These are phyloP conservation scores for Babyrousa celebensis DNA, from an alignment of 2,797 vertebrate species.

Conservation along the genomic window DNA sequence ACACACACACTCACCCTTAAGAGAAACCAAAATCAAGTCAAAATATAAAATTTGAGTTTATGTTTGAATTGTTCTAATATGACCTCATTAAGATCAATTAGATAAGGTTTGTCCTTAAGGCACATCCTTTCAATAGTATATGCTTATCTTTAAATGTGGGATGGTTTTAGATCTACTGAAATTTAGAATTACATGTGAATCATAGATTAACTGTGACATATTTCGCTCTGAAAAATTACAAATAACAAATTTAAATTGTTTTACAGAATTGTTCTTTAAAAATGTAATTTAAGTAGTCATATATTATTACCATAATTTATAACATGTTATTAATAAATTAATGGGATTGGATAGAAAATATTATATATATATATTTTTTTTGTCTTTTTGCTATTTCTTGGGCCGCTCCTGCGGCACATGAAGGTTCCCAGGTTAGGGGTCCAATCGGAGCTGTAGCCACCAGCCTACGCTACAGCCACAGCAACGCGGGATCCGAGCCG, in stretches of 20 bases:
- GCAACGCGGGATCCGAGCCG: too few relatives aligned
- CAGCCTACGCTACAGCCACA: too few relatives aligned
- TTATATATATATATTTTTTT: too few relatives aligned
- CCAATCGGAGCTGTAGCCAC: too few relatives aligned
- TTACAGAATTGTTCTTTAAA: not conserved
- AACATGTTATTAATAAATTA: not conserved
- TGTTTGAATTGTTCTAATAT: not conserved
- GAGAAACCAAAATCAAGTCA: conserved; percentile 9
- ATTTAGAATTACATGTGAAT: conserved; percentile 4
- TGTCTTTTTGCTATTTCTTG: too few relatives aligned
- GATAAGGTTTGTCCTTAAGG: not conserved
- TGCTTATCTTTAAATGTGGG: conserved; percentile 6
- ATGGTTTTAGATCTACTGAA: conserved; percentile 3
- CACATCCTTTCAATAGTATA: not conserved
- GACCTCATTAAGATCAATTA: conserved; percentile 39
- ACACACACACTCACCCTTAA: not conserved
- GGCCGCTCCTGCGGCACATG: too few relatives aligned
- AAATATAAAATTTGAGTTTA: conserved; percentile 4
- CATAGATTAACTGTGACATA: not conserved
- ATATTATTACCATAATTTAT: not conserved
- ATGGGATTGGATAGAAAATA: not conserved
- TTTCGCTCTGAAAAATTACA: not conserved
- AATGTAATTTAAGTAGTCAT: not conserved
- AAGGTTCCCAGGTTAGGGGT: too few relatives aligned
- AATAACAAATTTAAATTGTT: conserved; percentile 29